Evolutionary conservation across 2,113 vertebrate species (phyloP).

Genomic region (Smithornis capensis): DNA sequence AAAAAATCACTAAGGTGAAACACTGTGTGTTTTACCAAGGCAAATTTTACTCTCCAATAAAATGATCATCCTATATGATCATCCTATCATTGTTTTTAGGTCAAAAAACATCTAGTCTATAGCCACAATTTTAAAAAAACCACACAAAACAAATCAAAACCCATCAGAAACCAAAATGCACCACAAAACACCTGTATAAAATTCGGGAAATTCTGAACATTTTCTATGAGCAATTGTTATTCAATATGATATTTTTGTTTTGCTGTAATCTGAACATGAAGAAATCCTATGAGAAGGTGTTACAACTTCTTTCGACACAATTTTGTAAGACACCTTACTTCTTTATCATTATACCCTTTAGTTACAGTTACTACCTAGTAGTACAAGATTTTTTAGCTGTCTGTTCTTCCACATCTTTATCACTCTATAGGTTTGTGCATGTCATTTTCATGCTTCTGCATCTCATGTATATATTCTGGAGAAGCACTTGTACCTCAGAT

Average conservation of each 20-base stretch:
- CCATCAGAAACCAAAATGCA: background rate
- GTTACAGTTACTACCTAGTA: accelerated
- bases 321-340: background rate
- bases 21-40: background rate
- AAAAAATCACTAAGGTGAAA: background rate
- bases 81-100: background rate
- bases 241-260: background rate
- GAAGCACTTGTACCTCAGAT: background rate
- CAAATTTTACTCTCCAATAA: background rate
- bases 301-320: background rate
- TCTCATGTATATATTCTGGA: background rate
- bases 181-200: background rate
- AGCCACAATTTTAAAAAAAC: background rate
- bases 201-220: background rate
- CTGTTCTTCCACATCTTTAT: background rate
- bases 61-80: too few species aligned
- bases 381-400: background rate
- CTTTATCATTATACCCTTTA: background rate
- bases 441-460: background rate
- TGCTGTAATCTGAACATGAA: background rate
- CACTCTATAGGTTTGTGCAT: background rate
- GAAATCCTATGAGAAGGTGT: background rate
- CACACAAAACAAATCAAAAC: background rate
- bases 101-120: background rate
- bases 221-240: background rate